Base-by-base conservation (phyloP, 1,140 invertebrate genomes). In the Battus philenor region DNA sequence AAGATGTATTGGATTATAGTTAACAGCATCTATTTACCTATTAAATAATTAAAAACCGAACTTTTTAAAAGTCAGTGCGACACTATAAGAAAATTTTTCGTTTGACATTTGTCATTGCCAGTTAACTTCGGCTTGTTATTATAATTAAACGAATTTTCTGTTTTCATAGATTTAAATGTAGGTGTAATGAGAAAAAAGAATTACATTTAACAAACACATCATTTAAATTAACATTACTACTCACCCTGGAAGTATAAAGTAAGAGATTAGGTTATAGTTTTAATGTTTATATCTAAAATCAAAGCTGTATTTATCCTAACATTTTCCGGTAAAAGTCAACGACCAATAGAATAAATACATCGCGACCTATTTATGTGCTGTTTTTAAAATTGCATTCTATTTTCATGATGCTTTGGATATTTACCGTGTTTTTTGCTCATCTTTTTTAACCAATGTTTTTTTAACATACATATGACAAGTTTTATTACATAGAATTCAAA, bases 321-420 rank as follows among this genome's bases (percentile, higher is more conserved):
- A 49, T 48, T 38, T 34, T 47, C 33, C 46, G 38, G 33, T 32
- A 24, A 22, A 56, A 65, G 65, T 65, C 65, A 65, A 53, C 59
- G 65, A 65, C 65, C 60, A 52, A 43, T 53, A 41, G 43, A 30
- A 56, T 18, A 49, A 47, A 61, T 31, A 53, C 54, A 51, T 43
- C 46, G 7, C 61, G 71, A 70, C 68, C 71, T 69, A 75, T 70
- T 69, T 75, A 29, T 30, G 68, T 71, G 68, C 69, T 71, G 71
- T 76, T 69, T 73, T 73, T 38, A 15, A 17, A 57, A 59, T 47
- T 53, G 53, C 36, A 51, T 58, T 54, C 53, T 56, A 41, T 50
- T 55, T 50, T 33, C 45, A 12, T 11, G 24, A 12, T 34, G 44
- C 41, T 44, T 47, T 30, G 26, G n/a, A 10, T 10, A 17, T 26